Percentiles rank a stretch among this genome's conserved stretches.
Evolutionary conservation across 2,113 vertebrate genomes (phyloP).

Genomic region (Clarias batrachus): DNA sequence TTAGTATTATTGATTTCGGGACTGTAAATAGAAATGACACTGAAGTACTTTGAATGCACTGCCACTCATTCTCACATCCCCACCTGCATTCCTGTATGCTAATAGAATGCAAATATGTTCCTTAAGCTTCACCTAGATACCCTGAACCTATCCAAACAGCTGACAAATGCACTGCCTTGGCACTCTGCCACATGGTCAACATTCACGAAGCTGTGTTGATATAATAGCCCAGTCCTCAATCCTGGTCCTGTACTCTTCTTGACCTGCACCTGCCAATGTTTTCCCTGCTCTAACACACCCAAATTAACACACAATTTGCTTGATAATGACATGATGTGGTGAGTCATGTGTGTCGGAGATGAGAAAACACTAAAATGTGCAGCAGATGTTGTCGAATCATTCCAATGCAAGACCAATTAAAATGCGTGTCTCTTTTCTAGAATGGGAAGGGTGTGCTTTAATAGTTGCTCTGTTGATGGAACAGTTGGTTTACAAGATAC

Average conservation of each 20-base stretch:
- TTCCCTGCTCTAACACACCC: slow-evolving; percentile 22
- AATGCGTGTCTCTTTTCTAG: background rate
- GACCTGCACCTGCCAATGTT: slow-evolving; percentile 23
- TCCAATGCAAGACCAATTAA: background rate
- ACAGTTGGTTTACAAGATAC: background rate
- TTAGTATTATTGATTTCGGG: too few relatives aligned
- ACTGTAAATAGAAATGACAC: background rate
- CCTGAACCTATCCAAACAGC: slow-evolving; percentile 5
- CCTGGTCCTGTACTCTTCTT: slow-evolving; percentile 1
- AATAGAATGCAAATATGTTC: slow-evolving; percentile 6
- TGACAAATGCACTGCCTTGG: slow-evolving; percentile 12
- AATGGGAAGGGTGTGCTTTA: background rate
- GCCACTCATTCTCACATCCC: background rate
- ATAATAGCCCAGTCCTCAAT: background rate
- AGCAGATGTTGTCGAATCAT: slow-evolving; percentile 13
- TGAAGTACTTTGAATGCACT: background rate
- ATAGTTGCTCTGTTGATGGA: background rate
- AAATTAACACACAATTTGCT: slow-evolving; percentile 14
- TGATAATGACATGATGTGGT: background rate
- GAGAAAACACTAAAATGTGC: slow-evolving; percentile 11
- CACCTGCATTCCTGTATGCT: background rate
- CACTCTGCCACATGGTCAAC: background rate
- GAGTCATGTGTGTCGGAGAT: background rate
- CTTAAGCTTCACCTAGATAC: background rate
- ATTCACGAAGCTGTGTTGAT: slow-evolving; percentile 18